Evolutionary conservation across 2,888 invertebrate species (phyloP).

Genomic region (Cheilosia variabilis): DNA sequence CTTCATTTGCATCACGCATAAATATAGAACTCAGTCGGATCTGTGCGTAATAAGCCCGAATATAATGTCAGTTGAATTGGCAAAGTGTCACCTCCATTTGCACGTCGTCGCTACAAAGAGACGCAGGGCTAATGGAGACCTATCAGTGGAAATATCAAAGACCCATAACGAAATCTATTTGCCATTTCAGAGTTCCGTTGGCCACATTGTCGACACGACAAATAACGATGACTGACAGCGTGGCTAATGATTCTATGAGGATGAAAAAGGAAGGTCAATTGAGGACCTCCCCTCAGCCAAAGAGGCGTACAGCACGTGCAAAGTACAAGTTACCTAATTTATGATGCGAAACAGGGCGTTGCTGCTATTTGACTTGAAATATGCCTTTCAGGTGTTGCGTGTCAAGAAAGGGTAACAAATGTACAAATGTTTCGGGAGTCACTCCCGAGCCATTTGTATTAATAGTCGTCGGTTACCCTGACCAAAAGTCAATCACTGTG

Average conservation of each 20-base stretch:
- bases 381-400: slow-evolving; percentile 31
- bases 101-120: not conserved
- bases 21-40: slow-evolving; percentile 43
- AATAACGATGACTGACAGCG: slow-evolving; percentile 4
- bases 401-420: slow-evolving; percentile 24
- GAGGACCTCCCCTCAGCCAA: not conserved
- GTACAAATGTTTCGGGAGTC: slow-evolving; percentile 5
- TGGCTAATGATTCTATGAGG: not conserved
- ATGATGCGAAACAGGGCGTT: not conserved
- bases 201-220: not conserved
- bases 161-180: not conserved
- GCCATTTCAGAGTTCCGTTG: not conserved
- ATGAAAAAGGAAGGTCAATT: not conserved
- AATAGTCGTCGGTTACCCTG: too few species aligned
- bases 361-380: slow-evolving; percentile 8
- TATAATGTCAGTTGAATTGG: slow-evolving; percentile 52
- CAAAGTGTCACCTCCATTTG: not conserved
- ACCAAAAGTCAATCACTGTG: slow-evolving; percentile 33
- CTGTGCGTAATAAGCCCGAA: slow-evolving; percentile 33
- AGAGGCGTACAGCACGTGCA: not conserved
- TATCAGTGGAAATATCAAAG: not conserved
- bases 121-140: too few species aligned
- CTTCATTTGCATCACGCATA: slow-evolving; percentile 59
- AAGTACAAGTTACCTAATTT: not conserved
- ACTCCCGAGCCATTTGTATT: not conserved